Evolutionary conservation across 2,888 invertebrate species (phyloP).

Genomic region (Drosophila nr. medialis): DNA sequence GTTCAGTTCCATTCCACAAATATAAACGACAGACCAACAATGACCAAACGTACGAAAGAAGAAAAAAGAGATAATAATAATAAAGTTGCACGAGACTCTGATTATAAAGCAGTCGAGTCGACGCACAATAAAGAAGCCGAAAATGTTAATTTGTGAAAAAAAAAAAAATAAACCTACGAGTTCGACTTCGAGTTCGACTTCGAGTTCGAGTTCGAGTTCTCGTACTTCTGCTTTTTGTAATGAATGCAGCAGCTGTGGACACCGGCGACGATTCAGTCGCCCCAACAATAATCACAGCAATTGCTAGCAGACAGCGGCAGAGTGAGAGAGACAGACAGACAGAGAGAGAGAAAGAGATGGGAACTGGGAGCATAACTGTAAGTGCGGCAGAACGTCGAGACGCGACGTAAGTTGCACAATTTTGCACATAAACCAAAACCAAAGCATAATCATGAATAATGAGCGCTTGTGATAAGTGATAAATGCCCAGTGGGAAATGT

Average conservation of each 20-base stretch:
- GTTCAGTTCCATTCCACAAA: constrained; percentile 39
- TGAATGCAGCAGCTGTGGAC: constrained; percentile 46
- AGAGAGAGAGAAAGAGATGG: constrained; percentile 17
- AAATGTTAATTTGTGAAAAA: constrained; percentile 50
- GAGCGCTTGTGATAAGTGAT: constrained; percentile 77
- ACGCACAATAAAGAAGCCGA: constrained; percentile 43
- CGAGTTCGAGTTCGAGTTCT: constrained; percentile 22
- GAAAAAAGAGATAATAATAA: constrained; percentile 24
- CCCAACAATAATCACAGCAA: constrained; percentile 63
- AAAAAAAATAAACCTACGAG: constrained; percentile 17
- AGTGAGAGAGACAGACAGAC: constrained; percentile 6
- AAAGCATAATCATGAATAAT: constrained; percentile 84
- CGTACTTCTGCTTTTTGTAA: constrained; percentile 25
- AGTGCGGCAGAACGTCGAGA: constrained; percentile 45
- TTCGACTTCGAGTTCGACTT: constrained; percentile 20
- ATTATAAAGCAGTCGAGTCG: constrained; percentile 58
- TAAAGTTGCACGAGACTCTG: constrained; percentile 73
- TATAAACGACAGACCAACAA: constrained; percentile 25
- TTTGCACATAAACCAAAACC: constrained; percentile 75
- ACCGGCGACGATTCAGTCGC: constrained; percentile 47
- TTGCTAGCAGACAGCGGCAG: constrained; percentile 41
- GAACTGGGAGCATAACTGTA: constrained; percentile 30
- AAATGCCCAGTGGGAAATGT: constrained; percentile 73
- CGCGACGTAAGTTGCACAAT: constrained; percentile 79
- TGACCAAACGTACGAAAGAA: constrained; percentile 14